phyloP scores from a whole-genome alignment of 2,888 invertebrate species.

The Sinelater perroti region DNA sequence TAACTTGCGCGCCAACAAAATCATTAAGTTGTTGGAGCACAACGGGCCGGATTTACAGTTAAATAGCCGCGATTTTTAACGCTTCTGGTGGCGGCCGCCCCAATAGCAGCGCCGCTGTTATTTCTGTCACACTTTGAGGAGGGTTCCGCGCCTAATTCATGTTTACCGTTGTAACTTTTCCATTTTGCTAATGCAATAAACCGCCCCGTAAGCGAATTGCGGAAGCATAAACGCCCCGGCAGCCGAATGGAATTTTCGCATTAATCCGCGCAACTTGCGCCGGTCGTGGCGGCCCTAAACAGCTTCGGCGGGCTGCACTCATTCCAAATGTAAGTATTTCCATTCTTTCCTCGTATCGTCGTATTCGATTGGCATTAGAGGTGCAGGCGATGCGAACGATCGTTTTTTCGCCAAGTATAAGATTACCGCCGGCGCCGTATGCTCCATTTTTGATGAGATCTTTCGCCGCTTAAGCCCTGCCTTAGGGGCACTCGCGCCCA shows the following conservation, averaged over 20 bases:
- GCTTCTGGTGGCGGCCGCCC: no score
- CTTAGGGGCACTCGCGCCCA: background rate
- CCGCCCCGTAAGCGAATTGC: background rate
- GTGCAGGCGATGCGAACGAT: background rate
- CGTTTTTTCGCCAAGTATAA: background rate
- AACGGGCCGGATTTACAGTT: no score
- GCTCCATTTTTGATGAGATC: slow-evolving; percentile 3
- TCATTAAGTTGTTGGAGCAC: no score
- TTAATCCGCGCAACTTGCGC: no score
- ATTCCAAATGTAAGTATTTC: no score
- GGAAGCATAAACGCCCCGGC: background rate
- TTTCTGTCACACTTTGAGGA: slow-evolving; percentile 1
- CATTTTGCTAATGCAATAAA: slow-evolving; percentile 3
- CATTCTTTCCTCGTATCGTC: background rate
- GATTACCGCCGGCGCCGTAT: background rate
- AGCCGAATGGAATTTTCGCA: no score
- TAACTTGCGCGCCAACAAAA: no score
- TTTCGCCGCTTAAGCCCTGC: background rate
- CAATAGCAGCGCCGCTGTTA: no score
- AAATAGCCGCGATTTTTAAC: no score
- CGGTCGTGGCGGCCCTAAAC: no score
- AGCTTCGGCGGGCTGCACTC: no score
- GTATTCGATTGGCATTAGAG: background rate
- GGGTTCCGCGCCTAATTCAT: background rate
- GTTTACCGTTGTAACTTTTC: background rate